phyloP scores from a whole-genome alignment of 1,140 invertebrate genomes.

The Solenopsis invicta region DNA sequence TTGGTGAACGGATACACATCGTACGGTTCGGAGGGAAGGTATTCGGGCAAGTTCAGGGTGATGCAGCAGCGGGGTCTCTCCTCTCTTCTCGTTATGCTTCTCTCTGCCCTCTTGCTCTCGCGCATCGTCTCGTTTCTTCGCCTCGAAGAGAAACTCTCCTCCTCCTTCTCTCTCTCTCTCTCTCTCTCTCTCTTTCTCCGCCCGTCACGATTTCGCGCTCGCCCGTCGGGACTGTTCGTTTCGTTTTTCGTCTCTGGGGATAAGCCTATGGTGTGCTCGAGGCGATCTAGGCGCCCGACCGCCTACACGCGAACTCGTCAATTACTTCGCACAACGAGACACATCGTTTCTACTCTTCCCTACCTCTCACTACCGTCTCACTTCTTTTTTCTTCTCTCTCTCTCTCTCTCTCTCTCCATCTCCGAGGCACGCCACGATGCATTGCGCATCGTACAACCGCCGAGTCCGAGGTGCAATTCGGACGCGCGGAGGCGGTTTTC shows the following conservation, averaged over 20 bases:
- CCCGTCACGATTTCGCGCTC: conserved; percentile 35
- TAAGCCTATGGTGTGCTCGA: conserved; percentile 75
- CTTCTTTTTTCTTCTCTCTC: conserved; percentile 40
- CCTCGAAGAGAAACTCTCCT: conserved; percentile 39
- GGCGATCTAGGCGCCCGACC: conserved; percentile 81
- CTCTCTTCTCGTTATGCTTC: conserved; percentile 27
- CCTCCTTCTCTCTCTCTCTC: conserved; percentile 7
- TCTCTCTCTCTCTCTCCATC: conserved; percentile 15
- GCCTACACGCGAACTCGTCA: conserved; percentile 84
- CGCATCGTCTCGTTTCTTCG: conserved; percentile 52
- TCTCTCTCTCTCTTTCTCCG: conserved; percentile 24
- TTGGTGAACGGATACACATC: conserved; percentile 76
- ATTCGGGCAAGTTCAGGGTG: conserved; percentile 82
- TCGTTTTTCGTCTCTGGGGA: conserved; percentile 75
- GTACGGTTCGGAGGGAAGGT: conserved; percentile 77
- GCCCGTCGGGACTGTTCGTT: conserved; percentile 59
- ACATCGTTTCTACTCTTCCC: conserved; percentile 76
- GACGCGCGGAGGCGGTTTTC: conserved; percentile 72
- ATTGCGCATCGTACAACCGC: conserved; percentile 61
- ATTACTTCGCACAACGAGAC: conserved; percentile 85
- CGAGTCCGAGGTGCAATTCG: conserved; percentile 65
- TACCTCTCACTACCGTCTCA: conserved; percentile 51
- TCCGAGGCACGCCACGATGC: conserved; percentile 63
- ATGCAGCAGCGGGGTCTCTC: conserved; percentile 74
- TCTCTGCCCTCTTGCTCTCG: conserved; percentile 19